Base-by-base conservation (phyloP, 2,797 vertebrate genomes). In the Xyrichtys novacula region DNA sequence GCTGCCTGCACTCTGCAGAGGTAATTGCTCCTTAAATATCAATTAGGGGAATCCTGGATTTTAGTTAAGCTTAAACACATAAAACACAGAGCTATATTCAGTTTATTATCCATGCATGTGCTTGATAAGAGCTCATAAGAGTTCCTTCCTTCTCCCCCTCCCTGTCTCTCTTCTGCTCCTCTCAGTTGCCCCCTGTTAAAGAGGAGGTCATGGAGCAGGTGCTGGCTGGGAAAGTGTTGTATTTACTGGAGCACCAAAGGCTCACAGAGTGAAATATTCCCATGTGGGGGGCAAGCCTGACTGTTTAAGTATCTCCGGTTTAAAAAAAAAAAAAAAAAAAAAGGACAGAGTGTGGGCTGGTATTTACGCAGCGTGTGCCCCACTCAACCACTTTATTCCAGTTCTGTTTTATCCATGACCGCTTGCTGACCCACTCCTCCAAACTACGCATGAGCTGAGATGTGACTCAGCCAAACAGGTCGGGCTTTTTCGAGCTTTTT, bases 161-260 rank as follows among this genome's bases (percentile, higher is more conserved):
- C 7, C 22, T 15, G 17, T 20, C 39, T 49, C 48, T 12, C 31
- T 1, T 34, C 25, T 15, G 39, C 57, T 59, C 6, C 53, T 34
- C 52, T 46, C n/a, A 44, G 60, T 65, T 57, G 74, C 62, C 39
- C 38, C 50, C 34, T 64, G 49, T 74, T 47, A 77, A 70, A 43
- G 31, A 58, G 28, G 71, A 74, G 82, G 84, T 83, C 84, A 84
- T 17, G 76, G 64, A 82, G 59, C 77, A 84, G 85, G 56, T 83
- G 71, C 52, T 50, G 54, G 63, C 64, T 63, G 26, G 48, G 66
- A 77, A 65, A 74, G 61, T 38, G 42, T 28, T 87, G 65, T 76
- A 69, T 80, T 86, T 80, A 84, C 56, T 56, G 65, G 57, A 50
- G 53, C 60, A 73, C 50, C 43, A 61, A 52, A 66, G 28, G 55